Percentiles rank a stretch among this genome's conserved stretches.
phyloP scores from a whole-genome alignment of 2,797 vertebrate species.

The Nothura maculosa region DNA sequence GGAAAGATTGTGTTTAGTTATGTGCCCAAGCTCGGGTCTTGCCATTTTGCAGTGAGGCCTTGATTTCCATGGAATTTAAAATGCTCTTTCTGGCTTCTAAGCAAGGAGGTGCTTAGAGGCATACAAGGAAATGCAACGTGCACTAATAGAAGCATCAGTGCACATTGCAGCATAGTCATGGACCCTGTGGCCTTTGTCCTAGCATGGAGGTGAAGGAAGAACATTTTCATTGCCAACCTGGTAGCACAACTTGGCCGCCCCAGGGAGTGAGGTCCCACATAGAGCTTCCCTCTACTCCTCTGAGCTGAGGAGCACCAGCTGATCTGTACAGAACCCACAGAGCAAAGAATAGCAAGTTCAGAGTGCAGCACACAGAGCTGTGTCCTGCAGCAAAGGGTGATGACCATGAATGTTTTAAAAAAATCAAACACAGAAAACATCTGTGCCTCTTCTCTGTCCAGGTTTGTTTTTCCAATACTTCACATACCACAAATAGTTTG shows the following conservation, averaged over 20 bases:
- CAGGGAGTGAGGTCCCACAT: neutral
- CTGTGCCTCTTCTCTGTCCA: slow-evolving; percentile 60
- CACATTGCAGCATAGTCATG: neutral
- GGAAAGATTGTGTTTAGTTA: neutral
- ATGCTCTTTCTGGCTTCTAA: neutral
- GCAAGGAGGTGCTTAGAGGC: neutral
- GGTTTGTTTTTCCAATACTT: slow-evolving; percentile 79
- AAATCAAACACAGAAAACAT: slow-evolving; percentile 70
- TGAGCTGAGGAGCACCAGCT: neutral
- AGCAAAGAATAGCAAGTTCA: neutral
- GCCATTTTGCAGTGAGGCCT: neutral
- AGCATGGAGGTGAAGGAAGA: neutral
- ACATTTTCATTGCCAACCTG: neutral
- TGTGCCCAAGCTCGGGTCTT: neutral
- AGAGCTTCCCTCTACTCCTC: neutral
- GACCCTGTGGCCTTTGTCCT: neutral
- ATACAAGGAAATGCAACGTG: neutral
- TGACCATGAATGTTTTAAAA: neutral
- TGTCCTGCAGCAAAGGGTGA: slow-evolving; percentile 1
- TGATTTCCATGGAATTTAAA: neutral
- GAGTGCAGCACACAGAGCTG: neutral
- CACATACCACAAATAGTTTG: slow-evolving; percentile 75
- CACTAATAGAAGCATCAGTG: neutral
- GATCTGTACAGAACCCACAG: neutral
- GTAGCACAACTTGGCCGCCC: neutral